phyloP scores from a whole-genome alignment of 2,888 invertebrate genomes.

The Mantis religiosa region DNA sequence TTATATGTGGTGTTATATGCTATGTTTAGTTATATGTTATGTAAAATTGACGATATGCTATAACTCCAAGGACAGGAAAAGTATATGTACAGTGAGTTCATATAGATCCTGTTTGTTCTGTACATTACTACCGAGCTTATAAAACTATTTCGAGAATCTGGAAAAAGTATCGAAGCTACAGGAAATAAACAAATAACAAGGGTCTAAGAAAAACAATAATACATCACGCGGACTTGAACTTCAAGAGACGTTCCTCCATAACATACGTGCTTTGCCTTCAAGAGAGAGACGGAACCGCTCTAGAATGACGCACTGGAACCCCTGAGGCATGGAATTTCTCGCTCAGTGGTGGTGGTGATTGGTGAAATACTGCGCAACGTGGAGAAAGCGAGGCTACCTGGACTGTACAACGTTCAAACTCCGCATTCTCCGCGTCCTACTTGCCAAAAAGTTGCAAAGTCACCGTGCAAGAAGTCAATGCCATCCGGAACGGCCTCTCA shows the following conservation, averaged over 20 bases:
- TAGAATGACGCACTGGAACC: background rate
- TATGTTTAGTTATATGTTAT: too few species aligned
- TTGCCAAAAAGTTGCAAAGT: background rate
- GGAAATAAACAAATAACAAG: background rate
- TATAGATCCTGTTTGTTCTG: too few species aligned
- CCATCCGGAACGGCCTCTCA: background rate
- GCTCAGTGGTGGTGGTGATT: background rate
- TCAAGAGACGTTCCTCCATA: background rate
- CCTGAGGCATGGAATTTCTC: slow-evolving; percentile 1
- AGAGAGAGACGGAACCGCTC: background rate
- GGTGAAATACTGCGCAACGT: background rate
- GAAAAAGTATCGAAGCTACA: too few species aligned
- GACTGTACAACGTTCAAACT: background rate
- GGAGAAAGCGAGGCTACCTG: background rate
- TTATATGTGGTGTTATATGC: too few species aligned
- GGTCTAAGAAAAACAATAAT: background rate
- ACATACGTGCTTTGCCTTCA: background rate
- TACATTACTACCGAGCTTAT: too few species aligned
- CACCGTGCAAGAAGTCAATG: background rate
- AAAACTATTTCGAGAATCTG: too few species aligned
- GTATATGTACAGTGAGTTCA: too few species aligned
- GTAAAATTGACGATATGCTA: too few species aligned
- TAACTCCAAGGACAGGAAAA: too few species aligned
- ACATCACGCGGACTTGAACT: background rate
- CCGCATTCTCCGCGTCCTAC: background rate